Percentiles rank a stretch among this genome's conserved stretches.
These are phyloP conservation scores for Phaenicophaeus curvirostris DNA, from an alignment of 2,797 vertebrate genomes.

Conservation along the genomic window DNA sequence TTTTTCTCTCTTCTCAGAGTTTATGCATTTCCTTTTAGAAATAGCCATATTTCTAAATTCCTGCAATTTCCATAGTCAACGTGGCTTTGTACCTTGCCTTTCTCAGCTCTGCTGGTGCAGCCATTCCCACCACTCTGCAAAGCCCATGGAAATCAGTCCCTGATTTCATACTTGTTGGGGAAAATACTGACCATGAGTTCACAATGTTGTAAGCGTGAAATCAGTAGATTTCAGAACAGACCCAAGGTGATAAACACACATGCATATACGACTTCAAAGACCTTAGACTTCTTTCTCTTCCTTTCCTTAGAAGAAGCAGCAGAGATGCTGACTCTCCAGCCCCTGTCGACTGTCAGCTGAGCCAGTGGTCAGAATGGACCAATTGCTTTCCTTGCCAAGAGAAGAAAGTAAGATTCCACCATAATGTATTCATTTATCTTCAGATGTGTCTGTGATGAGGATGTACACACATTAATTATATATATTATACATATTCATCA, in stretches of 20 bases:
- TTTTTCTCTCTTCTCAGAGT: background rate
- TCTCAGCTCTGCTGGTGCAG: background rate
- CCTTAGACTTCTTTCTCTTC: background rate
- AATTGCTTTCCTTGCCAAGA: constrained; percentile 87
- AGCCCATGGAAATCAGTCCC: background rate
- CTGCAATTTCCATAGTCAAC: too few species aligned
- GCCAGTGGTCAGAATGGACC: constrained; percentile 88
- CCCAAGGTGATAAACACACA: background rate
- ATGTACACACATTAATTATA: constrained; percentile 66
- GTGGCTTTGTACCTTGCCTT: too few species aligned
- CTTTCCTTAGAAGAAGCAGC: constrained; percentile 43
- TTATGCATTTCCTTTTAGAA: background rate
- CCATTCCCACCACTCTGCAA: background rate
- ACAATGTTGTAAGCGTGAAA: background rate
- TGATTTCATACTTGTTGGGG: accelerated
- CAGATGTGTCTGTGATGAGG: constrained; percentile 50
- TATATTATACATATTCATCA: constrained; percentile 70
- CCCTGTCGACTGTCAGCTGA: constrained; percentile 83
- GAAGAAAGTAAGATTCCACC: constrained; percentile 79
- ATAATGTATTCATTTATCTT: constrained; percentile 56
- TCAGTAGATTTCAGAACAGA: background rate
- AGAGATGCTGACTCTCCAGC: constrained; percentile 40
- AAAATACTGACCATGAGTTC: background rate
- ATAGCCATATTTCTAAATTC: background rate
- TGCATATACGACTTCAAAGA: background rate